phyloP scores from a whole-genome alignment of 2,113 vertebrate species.

The Daphoenositta chrysoptera region DNA sequence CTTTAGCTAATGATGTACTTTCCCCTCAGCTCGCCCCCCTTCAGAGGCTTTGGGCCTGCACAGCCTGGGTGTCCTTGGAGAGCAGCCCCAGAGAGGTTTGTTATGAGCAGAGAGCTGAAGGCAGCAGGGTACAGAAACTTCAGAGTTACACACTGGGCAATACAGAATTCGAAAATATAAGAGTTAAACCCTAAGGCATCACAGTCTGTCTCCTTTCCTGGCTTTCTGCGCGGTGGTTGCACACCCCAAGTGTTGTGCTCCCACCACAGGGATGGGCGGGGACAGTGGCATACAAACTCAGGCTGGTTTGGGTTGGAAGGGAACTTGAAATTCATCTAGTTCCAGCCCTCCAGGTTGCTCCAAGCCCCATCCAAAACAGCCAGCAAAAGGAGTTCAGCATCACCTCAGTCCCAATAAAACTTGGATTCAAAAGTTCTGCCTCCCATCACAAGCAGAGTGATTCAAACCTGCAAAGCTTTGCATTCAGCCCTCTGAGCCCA shows the following conservation, averaged over 20 bases:
- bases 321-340: background rate
- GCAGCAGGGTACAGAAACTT: too few species aligned
- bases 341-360: background rate
- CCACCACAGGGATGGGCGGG: background rate
- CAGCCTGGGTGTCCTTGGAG: too few species aligned
- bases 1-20: too few species aligned
- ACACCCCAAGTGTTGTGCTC: background rate
- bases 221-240: fast-evolving
- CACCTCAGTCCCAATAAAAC: background rate
- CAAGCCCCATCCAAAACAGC: fast-evolving
- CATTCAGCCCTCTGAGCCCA: background rate
- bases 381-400: background rate
- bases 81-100: too few species aligned
- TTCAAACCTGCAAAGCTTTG: fast-evolving
- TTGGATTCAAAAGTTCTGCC: background rate
- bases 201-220: background rate
- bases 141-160: too few species aligned
- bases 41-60: too few species aligned
- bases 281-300: background rate
- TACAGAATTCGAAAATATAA: too few species aligned
- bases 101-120: too few species aligned
- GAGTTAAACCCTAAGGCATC: too few species aligned
- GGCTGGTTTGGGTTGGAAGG: background rate
- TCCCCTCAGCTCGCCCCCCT: too few species aligned
- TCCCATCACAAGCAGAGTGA: background rate